These are phyloP conservation scores for Ips typographus DNA, from an alignment of 1,140 invertebrate genomes.

Conservation along the genomic window DNA sequence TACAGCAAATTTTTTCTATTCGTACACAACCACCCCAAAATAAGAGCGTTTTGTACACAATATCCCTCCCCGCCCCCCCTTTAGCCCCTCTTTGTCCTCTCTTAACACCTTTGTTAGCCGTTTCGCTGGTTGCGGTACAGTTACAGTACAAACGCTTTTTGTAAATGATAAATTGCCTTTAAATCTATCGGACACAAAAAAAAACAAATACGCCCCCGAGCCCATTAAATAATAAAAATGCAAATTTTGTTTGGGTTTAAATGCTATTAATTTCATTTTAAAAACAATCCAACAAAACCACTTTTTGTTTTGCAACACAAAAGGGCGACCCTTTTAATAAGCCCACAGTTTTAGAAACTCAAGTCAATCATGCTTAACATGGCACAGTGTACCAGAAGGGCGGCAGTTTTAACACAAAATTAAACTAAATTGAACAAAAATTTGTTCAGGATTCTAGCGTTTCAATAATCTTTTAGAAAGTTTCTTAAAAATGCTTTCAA, in stretches of 20 bases:
- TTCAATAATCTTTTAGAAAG: too few species aligned
- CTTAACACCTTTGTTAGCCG: slow-evolving; percentile 3
- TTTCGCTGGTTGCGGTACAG: neutral
- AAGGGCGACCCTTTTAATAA: neutral
- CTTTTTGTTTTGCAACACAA: too few species aligned
- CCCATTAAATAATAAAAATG: too few species aligned
- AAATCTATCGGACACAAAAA: neutral
- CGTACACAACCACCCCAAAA: slow-evolving; percentile 2
- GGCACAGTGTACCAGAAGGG: neutral
- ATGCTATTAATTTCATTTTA: too few species aligned
- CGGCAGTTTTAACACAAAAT: neutral
- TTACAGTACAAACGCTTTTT: neutral
- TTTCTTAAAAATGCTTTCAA: too few species aligned
- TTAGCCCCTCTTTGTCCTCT: neutral
- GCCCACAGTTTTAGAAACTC: neutral
- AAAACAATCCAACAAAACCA: too few species aligned
- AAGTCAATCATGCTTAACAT: neutral
- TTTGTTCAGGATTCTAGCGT: too few species aligned
- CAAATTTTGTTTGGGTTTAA: too few species aligned
- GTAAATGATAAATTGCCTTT: neutral
- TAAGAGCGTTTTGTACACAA: slow-evolving; percentile 2
- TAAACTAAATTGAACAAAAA: too few species aligned
- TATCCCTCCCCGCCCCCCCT: too few species aligned
- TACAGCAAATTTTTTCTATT: slow-evolving; percentile 31
- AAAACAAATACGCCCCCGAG: neutral